Evolutionary conservation across 2,888 invertebrate species (phyloP).

Genomic region (Ptychoptera contaminata): DNA sequence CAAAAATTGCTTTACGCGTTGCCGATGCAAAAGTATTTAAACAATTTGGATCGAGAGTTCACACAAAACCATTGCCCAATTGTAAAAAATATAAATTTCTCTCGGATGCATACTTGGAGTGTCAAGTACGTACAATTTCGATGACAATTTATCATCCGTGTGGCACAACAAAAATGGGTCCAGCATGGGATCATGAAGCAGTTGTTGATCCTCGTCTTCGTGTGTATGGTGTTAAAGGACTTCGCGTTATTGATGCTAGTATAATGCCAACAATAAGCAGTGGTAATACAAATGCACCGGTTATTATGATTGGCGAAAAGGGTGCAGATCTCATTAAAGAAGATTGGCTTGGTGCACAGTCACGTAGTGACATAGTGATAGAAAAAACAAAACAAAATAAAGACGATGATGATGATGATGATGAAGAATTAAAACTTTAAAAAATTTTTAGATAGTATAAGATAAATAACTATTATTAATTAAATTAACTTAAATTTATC

Average conservation of each 20-base stretch:
- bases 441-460: neutral
- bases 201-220: conserved; percentile 67
- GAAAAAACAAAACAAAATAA: conserved; percentile 21
- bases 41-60: conserved; percentile 62
- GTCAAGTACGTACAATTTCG: conserved; percentile 69
- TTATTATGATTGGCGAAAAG: conserved; percentile 85
- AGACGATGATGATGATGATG: conserved; percentile 21
- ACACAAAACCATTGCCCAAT: conserved; percentile 60
- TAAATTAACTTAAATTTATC: too few species aligned
- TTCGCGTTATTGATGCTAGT: conserved; percentile 74
- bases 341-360: conserved; percentile 42
- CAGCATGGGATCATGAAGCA: conserved; percentile 55
- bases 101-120: conserved; percentile 73
- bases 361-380: too few species aligned
- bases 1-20: conserved; percentile 55
- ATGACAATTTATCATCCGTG: conserved; percentile 86
- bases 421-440: conserved; percentile 3
- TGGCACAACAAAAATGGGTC: conserved; percentile 82
- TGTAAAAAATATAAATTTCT: conserved; percentile 56
- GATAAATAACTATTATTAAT: too few species aligned
- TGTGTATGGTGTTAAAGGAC: conserved; percentile 60
- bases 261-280: conserved; percentile 81
- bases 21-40: conserved; percentile 62
- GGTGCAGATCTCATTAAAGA: conserved; percentile 73
- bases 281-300: conserved; percentile 81